Conservation (phyloP, 2,113 vertebrate genomes). For the Orycteropus afer region DNA sequence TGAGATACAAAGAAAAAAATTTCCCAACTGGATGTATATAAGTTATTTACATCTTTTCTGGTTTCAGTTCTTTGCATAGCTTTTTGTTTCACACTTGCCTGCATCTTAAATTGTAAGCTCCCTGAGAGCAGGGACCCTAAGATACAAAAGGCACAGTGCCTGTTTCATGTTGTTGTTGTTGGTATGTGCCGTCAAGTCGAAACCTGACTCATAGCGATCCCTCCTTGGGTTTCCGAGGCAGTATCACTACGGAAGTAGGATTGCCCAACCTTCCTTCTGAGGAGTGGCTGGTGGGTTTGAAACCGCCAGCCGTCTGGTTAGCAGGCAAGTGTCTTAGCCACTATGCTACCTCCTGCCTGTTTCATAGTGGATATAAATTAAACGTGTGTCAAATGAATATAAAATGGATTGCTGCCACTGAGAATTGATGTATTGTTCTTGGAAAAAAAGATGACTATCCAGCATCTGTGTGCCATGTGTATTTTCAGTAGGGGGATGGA, state of each 20-base stretch:
- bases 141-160: neutral
- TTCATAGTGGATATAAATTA: neutral
- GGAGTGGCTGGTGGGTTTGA: too few relatives aligned
- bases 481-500: slow-evolving; percentile 25
- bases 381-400: neutral
- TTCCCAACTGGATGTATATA: slow-evolving; percentile 4
- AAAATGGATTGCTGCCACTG: neutral
- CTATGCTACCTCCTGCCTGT: too few relatives aligned
- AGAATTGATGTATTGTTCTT: neutral
- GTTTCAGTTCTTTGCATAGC: neutral
- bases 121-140: neutral
- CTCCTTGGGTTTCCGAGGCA: too few relatives aligned
- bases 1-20: neutral
- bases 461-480: slow-evolving; percentile 30
- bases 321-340: too few relatives aligned
- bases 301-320: too few relatives aligned
- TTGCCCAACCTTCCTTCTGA: too few relatives aligned
- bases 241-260: too few relatives aligned
- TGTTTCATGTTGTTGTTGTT: too few relatives aligned
- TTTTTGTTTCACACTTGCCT: neutral
- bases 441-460: neutral
- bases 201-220: too few relatives aligned
- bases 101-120: neutral
- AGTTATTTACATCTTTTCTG: neutral
- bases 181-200: too few relatives aligned